Conservation (phyloP, 2,888 invertebrate species). For the Tetragonula carbonaria region DNA sequence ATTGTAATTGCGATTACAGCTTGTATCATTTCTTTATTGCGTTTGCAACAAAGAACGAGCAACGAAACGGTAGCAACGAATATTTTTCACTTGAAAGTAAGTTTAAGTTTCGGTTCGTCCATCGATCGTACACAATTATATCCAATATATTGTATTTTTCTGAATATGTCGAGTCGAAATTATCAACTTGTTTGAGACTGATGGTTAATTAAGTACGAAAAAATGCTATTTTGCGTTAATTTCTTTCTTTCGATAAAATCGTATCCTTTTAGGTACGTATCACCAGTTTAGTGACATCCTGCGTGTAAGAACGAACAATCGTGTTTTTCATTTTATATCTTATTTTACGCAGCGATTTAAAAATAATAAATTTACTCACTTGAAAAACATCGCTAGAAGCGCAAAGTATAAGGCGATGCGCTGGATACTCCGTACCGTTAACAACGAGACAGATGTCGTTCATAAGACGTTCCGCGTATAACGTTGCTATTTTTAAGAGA, state of each 20-base stretch:
- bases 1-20: too few species aligned
- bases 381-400: slow-evolving; percentile 98
- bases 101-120: background rate
- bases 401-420: slow-evolving; percentile 95
- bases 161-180: background rate
- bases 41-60: background rate
- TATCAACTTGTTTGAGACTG: background rate
- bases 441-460: slow-evolving; percentile 95
- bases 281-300: background rate
- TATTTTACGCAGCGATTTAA: background rate
- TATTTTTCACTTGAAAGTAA: background rate
- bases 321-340: background rate
- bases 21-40: background rate
- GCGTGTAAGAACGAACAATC: background rate
- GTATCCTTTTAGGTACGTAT: background rate
- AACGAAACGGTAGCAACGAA: background rate
- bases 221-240: background rate
- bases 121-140: background rate
- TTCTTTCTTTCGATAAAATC: background rate
- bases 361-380: slow-evolving; percentile 84
- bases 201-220: background rate
- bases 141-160: background rate
- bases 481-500: slow-evolving; percentile 91
- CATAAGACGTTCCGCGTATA: slow-evolving; percentile 94
- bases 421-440: slow-evolving; percentile 92